Percentiles rank a stretch among this genome's conserved stretches.
Evolutionary conservation across 2,888 invertebrate species (phyloP).

Genomic region (Craniophora ligustri): DNA sequence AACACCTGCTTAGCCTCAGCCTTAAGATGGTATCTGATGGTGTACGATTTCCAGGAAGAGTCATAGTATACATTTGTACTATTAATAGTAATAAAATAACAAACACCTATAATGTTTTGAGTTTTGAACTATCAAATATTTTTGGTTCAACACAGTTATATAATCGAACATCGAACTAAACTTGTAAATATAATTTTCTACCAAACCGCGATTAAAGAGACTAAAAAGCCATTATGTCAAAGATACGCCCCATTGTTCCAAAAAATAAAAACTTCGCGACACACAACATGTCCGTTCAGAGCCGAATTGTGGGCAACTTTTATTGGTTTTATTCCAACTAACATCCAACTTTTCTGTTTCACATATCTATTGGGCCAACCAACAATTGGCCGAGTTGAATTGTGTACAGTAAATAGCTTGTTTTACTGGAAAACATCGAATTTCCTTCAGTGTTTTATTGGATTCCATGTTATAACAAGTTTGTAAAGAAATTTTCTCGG

Average conservation of each 20-base stretch:
- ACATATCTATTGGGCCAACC: conserved; percentile 75
- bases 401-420: conserved; percentile 80
- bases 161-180: no score
- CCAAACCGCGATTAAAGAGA: conserved; percentile 12
- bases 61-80: no score
- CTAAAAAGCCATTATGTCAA: conserved; percentile 31
- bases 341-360: conserved; percentile 74
- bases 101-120: no score
- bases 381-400: conserved; percentile 75
- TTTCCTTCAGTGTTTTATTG: conserved; percentile 77
- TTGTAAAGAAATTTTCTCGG: conserved; percentile 69
- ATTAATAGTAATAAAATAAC: no score
- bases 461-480: conserved; percentile 77
- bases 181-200: no score
- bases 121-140: no score
- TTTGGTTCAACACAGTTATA: no score
- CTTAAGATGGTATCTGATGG: no score
- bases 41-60: no score
- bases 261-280: conserved; percentile 48
- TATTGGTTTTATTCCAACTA: conserved; percentile 79
- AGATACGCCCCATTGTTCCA: conserved; percentile 29
- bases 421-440: conserved; percentile 75
- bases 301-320: conserved; percentile 76
- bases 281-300: conserved; percentile 67
- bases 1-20: no score